Evolutionary conservation across 2,797 vertebrate species (phyloP), one percentile per base, ranked within the genome.

Genomic region (Poecilia wingei): DNA sequence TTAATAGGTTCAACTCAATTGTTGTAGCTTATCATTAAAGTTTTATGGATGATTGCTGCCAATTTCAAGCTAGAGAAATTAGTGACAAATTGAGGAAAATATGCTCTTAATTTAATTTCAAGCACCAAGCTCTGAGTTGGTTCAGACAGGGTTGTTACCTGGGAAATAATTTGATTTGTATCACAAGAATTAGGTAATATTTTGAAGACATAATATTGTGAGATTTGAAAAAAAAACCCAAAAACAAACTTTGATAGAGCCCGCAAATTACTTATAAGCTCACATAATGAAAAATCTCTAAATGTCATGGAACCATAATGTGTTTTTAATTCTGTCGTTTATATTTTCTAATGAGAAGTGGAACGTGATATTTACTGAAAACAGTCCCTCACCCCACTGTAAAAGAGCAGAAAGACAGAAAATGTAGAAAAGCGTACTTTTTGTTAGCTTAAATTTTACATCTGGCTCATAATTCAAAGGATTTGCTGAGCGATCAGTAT

Each of bases 401-500:
- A 74, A 72, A 36, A 73, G n/a, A 41, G 3, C 41, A 1, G 39
- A 31, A 39, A 1, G 72, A 18, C 18, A 33, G 57, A 68, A 75
- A 81, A 6, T 83, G 79, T 69, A 31, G 16, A 33, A 83, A 83
- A 81, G 79, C 72, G 28, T 70, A 71, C 85, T 84, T 55, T 55
- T 59, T 74, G 20, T 81, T 75, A 46, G 73, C 66, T 86, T 81
- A 83, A 53, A 78, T 86, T 83, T 81, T 51, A 77, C 82, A 79
- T 80, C 22, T 82, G 22, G 74, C 76, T 88, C 88, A 88, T 89
- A 86, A 87, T 76, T 83, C 86, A 71, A 86, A 86, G 74, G 22
- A 13, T 70, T 78, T 81, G 74, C 46, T 18, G 14, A 69, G 74
- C n/a, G 0, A 89, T 91, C 83, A 72, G 85, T 87, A 82, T 85